Base-by-base conservation (phyloP, 2,113 vertebrate genomes). In the Willisornis vidua region DNA sequence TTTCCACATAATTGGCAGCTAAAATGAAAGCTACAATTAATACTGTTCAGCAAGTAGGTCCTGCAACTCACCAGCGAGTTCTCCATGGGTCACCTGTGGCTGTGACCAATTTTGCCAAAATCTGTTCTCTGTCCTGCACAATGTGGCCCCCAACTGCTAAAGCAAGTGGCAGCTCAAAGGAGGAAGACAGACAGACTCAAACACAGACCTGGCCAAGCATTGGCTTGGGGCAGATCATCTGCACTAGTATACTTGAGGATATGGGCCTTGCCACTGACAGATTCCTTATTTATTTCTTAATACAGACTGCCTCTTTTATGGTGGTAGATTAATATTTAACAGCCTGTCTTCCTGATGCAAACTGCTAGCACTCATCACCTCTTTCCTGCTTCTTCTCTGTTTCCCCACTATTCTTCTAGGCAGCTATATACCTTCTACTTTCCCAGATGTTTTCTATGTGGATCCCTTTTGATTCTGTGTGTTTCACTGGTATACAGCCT, bases 1-100 rank as follows among this genome's bases (percentile, higher is more conserved):
- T 87, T 68, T 6, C 28, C 23, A 25, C 37, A 12, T 0, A 1
- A n/a, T 7, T 1, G 0, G 12, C 39, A 46, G 13, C 41, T 66
- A 37, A 8, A 48, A 49, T 22, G 52, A 58, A 72, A 75, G 19
- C 17, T 76, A n/a, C 31, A 25, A 11, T 25, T 41, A 73, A 10
- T 24, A 35, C 14, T 0, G 0, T 31, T 55, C 29, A 57, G n/a
- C 6, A 2, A 1, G 10, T 62, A 28, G 26, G 7, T 67, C 14
- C 41, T 87, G 10, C 26, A 68, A 16, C 18, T 88, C n/a, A 76
- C 22, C 41, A 73, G 14, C 8, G 45, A 67, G 37, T 5, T 67
- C 31, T 76, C 46, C 2, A 0, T 25, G 12, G 18, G 11, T 39
- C 22, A 52, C 19, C 37, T 24, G 13, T 57, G 58, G 23, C 31